These are phyloP conservation scores for Notarius lentiginosus DNA, from an alignment of 2,113 vertebrate species.

Conservation along the genomic window DNA sequence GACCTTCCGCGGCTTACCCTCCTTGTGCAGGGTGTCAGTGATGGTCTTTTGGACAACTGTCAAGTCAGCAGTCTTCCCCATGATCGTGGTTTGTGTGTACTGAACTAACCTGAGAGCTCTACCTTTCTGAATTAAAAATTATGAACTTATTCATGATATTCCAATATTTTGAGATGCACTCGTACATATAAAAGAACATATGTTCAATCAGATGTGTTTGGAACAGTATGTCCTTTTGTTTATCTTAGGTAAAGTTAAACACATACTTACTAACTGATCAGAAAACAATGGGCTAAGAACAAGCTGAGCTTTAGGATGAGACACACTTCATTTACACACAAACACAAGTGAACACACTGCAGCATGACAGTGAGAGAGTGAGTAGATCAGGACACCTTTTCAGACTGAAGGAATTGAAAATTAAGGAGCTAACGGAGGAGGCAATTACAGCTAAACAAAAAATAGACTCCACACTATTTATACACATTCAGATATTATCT, in stretches of 20 bases:
- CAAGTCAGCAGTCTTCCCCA: too few species aligned
- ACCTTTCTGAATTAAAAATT: too few species aligned
- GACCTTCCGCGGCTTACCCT: too few species aligned
- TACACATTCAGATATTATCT: neutral
- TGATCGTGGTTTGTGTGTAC: too few species aligned
- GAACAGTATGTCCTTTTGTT: neutral
- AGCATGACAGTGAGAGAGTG: neutral
- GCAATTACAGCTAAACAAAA: neutral
- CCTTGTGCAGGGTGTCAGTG: too few species aligned
- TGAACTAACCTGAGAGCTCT: too few species aligned
- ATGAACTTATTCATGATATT: too few species aligned
- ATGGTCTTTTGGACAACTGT: too few species aligned
- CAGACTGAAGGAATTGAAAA: neutral
- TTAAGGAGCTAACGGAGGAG: neutral
- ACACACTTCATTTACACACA: slow-evolving; percentile 1
- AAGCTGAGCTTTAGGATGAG: slow-evolving; percentile 38
- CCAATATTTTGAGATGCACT: too few species aligned
- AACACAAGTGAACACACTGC: neutral
- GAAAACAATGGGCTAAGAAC: slow-evolving; percentile 33
- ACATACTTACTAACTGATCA: slow-evolving; percentile 14
- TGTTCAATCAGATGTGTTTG: neutral
- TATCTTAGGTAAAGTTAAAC: neutral
- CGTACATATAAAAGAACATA: neutral
- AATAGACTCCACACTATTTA: neutral
- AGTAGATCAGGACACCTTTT: neutral